Conservation (phyloP, 2,113 vertebrate species). For the Gyps fulvus region DNA sequence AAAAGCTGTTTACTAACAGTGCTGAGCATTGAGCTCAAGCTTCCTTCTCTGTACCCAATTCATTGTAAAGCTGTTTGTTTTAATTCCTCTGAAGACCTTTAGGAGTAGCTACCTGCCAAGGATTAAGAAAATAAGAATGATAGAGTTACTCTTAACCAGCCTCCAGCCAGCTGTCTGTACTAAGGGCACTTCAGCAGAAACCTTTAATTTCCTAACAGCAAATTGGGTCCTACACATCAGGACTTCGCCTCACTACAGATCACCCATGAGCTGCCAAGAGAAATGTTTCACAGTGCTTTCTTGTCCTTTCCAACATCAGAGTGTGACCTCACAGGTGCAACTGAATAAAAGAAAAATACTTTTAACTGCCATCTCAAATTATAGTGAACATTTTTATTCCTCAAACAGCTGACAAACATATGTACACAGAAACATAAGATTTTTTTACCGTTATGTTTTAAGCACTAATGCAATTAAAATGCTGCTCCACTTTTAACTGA, state of each 20-base stretch:
- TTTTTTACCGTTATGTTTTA: not conserved
- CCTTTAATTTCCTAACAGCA: not conserved
- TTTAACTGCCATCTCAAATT: not conserved
- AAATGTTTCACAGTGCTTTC: not conserved
- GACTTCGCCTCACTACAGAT: not conserved
- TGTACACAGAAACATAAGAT: not conserved
- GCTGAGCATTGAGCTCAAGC: not conserved
- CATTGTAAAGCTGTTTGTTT: not conserved
- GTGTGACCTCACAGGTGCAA: not conserved
- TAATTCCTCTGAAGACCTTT: not conserved
- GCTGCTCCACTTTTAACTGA: not conserved
- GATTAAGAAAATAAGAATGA: not conserved
- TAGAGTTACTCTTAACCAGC: not conserved
- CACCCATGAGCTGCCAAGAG: not conserved
- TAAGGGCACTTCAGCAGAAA: not conserved
- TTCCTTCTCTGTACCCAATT: not conserved
- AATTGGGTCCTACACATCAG: not conserved
- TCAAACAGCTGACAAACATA: not conserved
- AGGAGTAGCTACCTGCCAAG: not conserved
- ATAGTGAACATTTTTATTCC: not conserved
- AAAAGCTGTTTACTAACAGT: not conserved
- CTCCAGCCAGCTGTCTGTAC: not conserved
- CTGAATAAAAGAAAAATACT: not conserved
- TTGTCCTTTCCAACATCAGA: not conserved
- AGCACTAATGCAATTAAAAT: not conserved